phyloP scores from a whole-genome alignment of 2,113 vertebrate genomes.

The Chloebia gouldiae region DNA sequence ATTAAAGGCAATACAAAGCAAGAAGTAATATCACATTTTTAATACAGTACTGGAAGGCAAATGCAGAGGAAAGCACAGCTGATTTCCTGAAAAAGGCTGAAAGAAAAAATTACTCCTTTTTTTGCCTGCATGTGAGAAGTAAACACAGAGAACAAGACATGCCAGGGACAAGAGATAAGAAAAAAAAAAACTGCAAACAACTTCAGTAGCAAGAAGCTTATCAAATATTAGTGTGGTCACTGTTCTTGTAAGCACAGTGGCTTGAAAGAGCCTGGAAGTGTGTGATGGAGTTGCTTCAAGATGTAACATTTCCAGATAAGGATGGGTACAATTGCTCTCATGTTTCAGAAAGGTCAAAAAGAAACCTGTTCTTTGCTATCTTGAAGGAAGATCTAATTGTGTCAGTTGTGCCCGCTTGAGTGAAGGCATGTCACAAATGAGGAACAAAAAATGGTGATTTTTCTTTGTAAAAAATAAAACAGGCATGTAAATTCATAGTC shows the following conservation, averaged over 20 bases:
- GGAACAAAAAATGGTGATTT: rapidly evolving
- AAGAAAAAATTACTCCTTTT: background rate
- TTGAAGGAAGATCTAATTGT: background rate
- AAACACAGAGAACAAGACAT: background rate
- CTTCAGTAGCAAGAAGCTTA: background rate
- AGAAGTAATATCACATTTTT: background rate
- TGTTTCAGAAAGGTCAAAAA: background rate
- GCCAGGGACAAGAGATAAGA: background rate
- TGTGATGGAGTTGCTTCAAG: background rate
- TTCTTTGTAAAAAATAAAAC: background rate
- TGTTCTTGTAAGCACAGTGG: background rate
- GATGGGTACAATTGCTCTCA: background rate
- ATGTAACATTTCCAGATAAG: background rate
- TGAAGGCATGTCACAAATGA: background rate
- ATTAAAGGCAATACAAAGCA: background rate
- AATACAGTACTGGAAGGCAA: background rate
- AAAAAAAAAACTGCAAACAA: background rate
- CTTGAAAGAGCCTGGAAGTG: background rate
- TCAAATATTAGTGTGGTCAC: background rate
- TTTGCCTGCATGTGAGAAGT: background rate
- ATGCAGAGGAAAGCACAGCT: background rate
- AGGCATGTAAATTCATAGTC: background rate
- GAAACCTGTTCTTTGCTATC: background rate
- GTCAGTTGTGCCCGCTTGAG: background rate
- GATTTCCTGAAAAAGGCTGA: background rate